Evolutionary conservation across 92 coral and sea anemone genomes (phyloP).

Genomic region (Phymanthus crucifer): DNA sequence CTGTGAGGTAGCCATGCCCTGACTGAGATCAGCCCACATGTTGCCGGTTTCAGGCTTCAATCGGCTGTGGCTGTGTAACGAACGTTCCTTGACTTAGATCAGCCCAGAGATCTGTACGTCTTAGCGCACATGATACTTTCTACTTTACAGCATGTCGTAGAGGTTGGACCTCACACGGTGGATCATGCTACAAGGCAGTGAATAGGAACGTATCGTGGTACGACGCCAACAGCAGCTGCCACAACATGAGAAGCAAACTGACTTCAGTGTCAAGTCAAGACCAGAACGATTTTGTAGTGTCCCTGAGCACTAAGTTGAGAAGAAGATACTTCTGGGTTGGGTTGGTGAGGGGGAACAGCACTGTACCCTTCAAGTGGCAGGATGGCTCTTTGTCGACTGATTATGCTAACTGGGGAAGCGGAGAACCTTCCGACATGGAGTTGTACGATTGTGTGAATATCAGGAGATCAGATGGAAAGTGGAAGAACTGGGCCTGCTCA

Average conservation of each 20-base stretch:
- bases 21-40: too few relatives aligned
- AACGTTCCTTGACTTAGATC: too few relatives aligned
- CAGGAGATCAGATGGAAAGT: neutral
- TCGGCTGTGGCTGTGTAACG: too few relatives aligned
- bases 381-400: neutral
- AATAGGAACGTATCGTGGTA: neutral
- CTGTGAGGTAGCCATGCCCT: too few relatives aligned
- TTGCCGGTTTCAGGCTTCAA: too few relatives aligned
- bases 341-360: neutral
- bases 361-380: neutral
- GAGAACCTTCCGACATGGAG: neutral
- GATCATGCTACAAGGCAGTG: neutral
- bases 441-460: slow-evolving; percentile 1
- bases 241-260: neutral
- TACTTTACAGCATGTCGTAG: neutral
- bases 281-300: neutral
- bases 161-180: neutral
- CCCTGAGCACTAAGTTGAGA: neutral
- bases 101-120: too few relatives aligned
- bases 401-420: neutral
- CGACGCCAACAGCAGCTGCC: neutral
- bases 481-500: neutral
- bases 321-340: neutral
- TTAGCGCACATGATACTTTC: too few relatives aligned
- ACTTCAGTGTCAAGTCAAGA: neutral